Percentiles rank a stretch among this genome's conserved stretches.
Conservation (phyloP, 2,113 vertebrate genomes). For the Nothocercus nigrocapillus region DNA sequence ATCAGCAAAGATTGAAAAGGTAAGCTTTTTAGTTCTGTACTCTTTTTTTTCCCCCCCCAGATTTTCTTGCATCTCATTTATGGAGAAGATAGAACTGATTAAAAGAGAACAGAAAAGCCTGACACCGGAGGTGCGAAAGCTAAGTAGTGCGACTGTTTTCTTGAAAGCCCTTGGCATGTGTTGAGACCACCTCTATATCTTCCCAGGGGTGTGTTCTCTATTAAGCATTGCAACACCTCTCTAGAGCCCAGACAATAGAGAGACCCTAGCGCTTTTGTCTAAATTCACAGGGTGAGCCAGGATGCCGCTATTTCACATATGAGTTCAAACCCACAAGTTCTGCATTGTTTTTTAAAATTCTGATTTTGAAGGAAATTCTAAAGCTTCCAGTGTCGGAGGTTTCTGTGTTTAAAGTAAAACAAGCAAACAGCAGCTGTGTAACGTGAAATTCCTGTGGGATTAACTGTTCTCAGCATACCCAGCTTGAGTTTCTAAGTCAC, state of each 20-base stretch:
- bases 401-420: not conserved
- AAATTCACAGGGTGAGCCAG: rapidly evolving
- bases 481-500: not conserved
- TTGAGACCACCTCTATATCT: not conserved
- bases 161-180: rapidly evolving
- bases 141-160: not conserved
- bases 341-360: not conserved
- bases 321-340: not conserved
- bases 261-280: rapidly evolving
- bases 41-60: not conserved
- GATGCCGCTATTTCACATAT: not conserved
- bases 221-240: not conserved
- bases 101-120: rapidly evolving
- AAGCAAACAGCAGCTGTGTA: rapidly evolving
- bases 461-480: rapidly evolving
- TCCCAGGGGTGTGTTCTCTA: rapidly evolving
- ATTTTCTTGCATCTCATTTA: not conserved
- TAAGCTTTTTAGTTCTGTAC: not conserved
- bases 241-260: not conserved
- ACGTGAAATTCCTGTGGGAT: not conserved
- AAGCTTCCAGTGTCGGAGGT: not conserved
- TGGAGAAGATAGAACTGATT: not conserved
- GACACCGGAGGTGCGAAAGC: rapidly evolving
- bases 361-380: not conserved
- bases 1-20: not conserved